Base-by-base conservation (phyloP, 2,113 vertebrate species). In the Theristicus caerulescens region DNA sequence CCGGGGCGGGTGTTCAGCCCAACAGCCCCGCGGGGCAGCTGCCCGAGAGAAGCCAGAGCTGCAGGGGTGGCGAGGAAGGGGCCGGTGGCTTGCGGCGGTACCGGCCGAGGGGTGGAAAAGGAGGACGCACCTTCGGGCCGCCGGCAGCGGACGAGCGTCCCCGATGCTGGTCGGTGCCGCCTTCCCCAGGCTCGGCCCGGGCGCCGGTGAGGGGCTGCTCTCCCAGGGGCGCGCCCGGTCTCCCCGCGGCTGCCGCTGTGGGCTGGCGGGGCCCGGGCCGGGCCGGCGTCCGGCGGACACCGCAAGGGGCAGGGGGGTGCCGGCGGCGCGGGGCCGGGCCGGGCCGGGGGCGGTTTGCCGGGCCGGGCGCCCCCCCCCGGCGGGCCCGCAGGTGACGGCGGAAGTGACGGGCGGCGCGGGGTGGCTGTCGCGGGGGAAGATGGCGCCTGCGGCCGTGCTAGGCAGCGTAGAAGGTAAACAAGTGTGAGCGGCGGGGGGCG, bases 391-490 rank as follows among this genome's bases (percentile, higher is more conserved):
- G 95, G 94, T 96, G 86, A 97, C 69, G 96, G 97, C 98, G 97
- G 98, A 98, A 98, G 97, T 98, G 98, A 98, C 98, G 97, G 86
- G 49, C 59, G 66, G 85, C 61, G 84, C 59, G 65, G 77, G 81
- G 82, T 57, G 70, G 74, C 51, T 49, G 85, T 66, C 13, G 78
- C 44, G 77, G 38, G 40, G 93, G 95, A 97, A 97, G 93, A 98
- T 97, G 97, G 97, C 97, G 97, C 90, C 97, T 67, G 76, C 95
- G 97, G 96, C 93, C 70, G 89, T 10, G 86, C 83, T 84, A 78
- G 57, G 97, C 96, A 95, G 96, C 92, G 95, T 95, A 83, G 94
- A 96, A 97, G 97, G 97, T 97, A 97, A 98, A 97, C 97, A 97
- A 94, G 91, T 66, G 89, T 93, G 88, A 92, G 90, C 64, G 81